Evolutionary conservation across 2,888 invertebrate species (phyloP), one percentile per base, ranked within the genome.

Genomic region (Aradus depressus): DNA sequence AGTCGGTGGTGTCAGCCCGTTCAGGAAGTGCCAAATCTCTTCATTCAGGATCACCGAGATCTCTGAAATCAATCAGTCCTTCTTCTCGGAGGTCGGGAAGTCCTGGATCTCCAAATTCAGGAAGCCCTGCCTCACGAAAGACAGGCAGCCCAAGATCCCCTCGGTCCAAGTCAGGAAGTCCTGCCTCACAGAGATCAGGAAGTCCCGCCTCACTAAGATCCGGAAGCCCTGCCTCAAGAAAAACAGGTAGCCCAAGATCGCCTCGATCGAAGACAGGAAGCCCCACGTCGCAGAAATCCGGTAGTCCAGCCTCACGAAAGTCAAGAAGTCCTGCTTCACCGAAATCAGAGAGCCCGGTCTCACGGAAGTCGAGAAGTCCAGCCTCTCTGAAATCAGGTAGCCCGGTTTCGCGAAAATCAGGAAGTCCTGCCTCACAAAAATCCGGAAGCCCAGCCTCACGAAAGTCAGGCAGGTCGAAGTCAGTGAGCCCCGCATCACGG

Each of bases 381-480:
- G 37, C 39, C 16, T 52, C 62, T 54, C 66, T 65, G 4, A 68
- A 68, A 59, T 66, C 67, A 3, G 65, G 62, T 28, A 64, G 65
- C 49, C 61, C 65, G 3, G 60, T 60, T 16, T 65, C 66, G 3
- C 59, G 43, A n/a, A 41, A 60, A 54, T 65, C 62, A 3, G 60
- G 58, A 43, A 63, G 62, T 52, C 60, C 58, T 32, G 50, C 53
- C 5, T 60, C 60, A 50, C 3, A 68, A 64, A 41, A 37, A 41
- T 47, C 55, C 2, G 44, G 44, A 8, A 44, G 44, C 25, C 23
- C 19, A 12, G 21, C 23, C 4, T 47, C 47, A 21, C 53, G 50
- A n/a, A 50, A 50, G 28, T 59, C 60, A 22, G 44, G 54, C 4
- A 58, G 59, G 28, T 49, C 69, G 14, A 57, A 61, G 4, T 66